Evolutionary conservation across 2,113 vertebrate genomes (phyloP).

Genomic region (Dasyprocta punctata): DNA sequence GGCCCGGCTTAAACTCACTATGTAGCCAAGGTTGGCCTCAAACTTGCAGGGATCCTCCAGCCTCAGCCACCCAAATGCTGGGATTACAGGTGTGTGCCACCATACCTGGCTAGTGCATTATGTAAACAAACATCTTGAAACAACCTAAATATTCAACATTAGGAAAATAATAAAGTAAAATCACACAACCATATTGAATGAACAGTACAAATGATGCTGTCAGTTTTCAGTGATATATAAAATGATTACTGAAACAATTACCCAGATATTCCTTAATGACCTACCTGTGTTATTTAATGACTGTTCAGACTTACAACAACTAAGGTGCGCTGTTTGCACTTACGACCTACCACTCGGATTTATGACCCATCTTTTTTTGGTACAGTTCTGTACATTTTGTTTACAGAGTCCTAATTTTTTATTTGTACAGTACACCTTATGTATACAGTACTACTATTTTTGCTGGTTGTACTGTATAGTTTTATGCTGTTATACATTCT

Average conservation of each 20-base stretch:
- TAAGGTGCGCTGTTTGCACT: not conserved
- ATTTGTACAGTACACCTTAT: not conserved
- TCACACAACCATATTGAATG: not conserved
- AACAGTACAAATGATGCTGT: not conserved
- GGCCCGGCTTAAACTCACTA: not conserved
- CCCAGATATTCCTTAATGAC: not conserved
- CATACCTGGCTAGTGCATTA: not conserved
- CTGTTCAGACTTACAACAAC: not conserved
- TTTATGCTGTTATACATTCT: not conserved
- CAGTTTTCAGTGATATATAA: not conserved
- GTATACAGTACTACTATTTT: not conserved
- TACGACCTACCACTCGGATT: not conserved
- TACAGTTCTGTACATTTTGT: not conserved
- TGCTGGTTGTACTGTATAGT: not conserved
- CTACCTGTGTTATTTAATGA: not conserved
- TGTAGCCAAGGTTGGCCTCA: not conserved
- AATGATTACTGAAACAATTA: not conserved
- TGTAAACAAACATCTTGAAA: slow-evolving; percentile 1
- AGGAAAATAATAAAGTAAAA: not conserved
- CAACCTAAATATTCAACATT: not conserved
- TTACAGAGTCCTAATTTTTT: not conserved
- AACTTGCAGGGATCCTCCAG: not conserved
- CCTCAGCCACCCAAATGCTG: not conserved
- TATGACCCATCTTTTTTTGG: not conserved
- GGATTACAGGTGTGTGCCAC: not conserved